These are phyloP conservation scores for Pterocles orientalis DNA, from an alignment of 2,113 vertebrate genomes.

Conservation along the genomic window DNA sequence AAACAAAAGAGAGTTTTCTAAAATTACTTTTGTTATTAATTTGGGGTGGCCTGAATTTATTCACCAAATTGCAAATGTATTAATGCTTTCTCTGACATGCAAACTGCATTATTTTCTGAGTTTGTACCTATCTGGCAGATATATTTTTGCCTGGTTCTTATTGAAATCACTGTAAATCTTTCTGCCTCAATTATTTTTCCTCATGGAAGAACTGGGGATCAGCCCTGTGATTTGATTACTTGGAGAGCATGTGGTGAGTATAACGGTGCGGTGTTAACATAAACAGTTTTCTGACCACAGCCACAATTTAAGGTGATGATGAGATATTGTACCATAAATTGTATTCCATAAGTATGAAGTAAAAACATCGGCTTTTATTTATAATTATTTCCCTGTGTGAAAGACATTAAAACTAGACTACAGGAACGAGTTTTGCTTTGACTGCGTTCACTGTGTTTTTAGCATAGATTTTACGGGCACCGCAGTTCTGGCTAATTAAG, in stretches of 20 bases:
- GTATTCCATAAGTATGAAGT: not conserved
- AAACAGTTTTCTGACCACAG: not conserved
- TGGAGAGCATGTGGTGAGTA: not conserved
- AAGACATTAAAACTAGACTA: not conserved
- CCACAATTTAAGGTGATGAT: not conserved
- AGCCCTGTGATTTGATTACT: not conserved
- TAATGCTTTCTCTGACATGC: not conserved
- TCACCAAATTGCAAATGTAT: not conserved
- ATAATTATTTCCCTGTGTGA: constrained; percentile 17
- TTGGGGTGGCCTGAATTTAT: not conserved
- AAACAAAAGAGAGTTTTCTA: not conserved
- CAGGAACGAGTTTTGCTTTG: constrained; percentile 1
- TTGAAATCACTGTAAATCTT: not conserved
- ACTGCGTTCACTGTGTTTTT: not conserved
- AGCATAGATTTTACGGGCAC: constrained; percentile 5
- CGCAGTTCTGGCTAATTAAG: constrained; percentile 21
- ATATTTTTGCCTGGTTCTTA: not conserved
- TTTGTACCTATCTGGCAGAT: not conserved
- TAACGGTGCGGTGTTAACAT: not conserved
- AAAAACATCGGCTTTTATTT: not conserved
- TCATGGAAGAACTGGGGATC: not conserved
- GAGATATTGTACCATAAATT: not conserved
- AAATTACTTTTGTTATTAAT: not conserved
- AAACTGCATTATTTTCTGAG: not conserved
- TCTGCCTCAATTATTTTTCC: not conserved